Evolutionary conservation across 2,888 invertebrate genomes (phyloP), one percentile per base, ranked within the genome.

Genomic region (Pharmacophagus antenor): DNA sequence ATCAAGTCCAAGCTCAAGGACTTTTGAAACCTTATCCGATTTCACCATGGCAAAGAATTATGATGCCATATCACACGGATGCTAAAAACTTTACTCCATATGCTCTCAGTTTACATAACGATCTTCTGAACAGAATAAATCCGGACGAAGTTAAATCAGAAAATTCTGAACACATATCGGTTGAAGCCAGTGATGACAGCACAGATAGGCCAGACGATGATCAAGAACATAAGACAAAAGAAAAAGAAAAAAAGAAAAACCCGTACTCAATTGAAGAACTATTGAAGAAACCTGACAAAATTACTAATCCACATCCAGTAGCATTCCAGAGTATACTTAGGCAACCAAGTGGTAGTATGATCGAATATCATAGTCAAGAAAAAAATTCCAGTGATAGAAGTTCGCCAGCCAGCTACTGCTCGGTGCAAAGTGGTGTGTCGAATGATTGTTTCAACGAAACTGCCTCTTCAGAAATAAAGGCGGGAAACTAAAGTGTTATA

Each of bases 181-280:
- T 92, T 48, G 84, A 92, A 90, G 85, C 92, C 0, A 93, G 93
- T 62, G 93, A 93, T 60, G 93, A 93, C 65, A 93, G 93, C 57
- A 79, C 92, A 2, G 93, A 93, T 64, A 87, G 92, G 63, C 85
- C 86, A 0, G 90, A 90, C n/a, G 86, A 84, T 5, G 90, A 90
- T 7, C 70, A 70, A n/a, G 84, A 86, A 27, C 75, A 74, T 50
- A 85, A 84, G 66, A 75, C 77, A 1, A 71, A 77, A 27, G 92
- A 92, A 65, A 87, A 85, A 61, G 85, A 86, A 50, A 91, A 92
- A 69, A 95, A 96, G 79, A 93, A 94, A 64, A 96, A 96, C 76
- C 96, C 96, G 0, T 97, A 97, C 75, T 96, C 96, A 1, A 97
- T 97, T 74, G 97, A 96, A 70, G 97, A 97, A 73, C 80, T 97